These are phyloP conservation scores for Physocephala rufipes DNA, from an alignment of 2,888 invertebrate genomes.

Conservation along the genomic window DNA sequence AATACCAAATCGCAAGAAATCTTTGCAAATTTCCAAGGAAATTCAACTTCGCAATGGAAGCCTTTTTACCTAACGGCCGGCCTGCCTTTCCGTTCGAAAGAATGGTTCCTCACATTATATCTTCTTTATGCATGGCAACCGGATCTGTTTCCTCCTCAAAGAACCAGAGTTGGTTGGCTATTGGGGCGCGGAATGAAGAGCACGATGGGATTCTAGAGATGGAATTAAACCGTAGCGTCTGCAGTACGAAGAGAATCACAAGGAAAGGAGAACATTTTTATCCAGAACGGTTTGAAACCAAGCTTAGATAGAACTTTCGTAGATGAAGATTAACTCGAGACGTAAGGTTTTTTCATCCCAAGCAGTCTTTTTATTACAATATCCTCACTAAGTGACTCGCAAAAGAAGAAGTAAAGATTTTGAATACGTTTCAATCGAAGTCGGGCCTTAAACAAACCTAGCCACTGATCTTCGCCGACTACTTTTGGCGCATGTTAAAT, in stretches of 20 bases:
- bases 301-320: neutral
- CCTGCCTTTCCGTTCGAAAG: neutral
- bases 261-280: neutral
- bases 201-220: neutral
- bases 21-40: constrained; percentile 30
- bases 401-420: neutral
- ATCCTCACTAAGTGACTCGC: neutral
- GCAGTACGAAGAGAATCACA: neutral
- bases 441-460: neutral
- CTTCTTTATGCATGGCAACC: constrained; percentile 25
- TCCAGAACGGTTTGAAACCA: constrained; percentile 18
- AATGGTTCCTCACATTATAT: constrained; percentile 18
- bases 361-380: neutral
- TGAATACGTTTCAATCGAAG: constrained; percentile 14
- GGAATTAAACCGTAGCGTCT: too few species aligned
- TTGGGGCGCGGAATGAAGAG: neutral
- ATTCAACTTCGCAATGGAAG: constrained; percentile 13
- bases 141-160: constrained; percentile 20
- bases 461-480: constrained; percentile 18
- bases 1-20: constrained; percentile 5
- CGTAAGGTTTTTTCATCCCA: neutral
- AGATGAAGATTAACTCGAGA: constrained; percentile 4
- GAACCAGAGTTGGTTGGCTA: constrained; percentile 2
- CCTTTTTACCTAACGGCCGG: neutral
- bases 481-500: constrained; percentile 13